Percentiles rank a stretch among this genome's conserved stretches.
These are phyloP conservation scores for Crenuchus spilurus DNA, from an alignment of 2,797 vertebrate species.

Conservation along the genomic window DNA sequence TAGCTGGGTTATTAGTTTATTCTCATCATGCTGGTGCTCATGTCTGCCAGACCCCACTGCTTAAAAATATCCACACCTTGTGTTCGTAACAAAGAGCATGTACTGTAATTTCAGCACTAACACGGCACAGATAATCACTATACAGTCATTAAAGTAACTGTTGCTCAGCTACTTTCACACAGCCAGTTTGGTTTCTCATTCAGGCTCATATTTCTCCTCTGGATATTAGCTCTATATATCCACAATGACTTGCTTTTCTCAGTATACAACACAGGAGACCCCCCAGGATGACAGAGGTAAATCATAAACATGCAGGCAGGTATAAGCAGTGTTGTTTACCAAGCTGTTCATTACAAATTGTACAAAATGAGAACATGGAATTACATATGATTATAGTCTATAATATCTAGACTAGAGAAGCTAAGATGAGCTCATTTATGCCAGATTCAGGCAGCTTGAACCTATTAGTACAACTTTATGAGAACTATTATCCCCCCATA, in stretches of 20 bases:
- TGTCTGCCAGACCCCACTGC: neutral
- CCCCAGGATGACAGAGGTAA: no score
- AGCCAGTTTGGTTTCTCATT: slow-evolving; percentile 32
- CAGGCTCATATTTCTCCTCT: neutral
- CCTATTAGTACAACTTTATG: neutral
- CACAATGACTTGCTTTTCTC: neutral
- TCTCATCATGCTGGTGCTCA: neutral
- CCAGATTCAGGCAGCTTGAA: neutral
- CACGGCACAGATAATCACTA: neutral
- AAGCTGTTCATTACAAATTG: neutral
- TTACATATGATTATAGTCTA: neutral
- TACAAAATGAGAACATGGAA: neutral
- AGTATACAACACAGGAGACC: neutral
- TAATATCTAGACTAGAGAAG: neutral
- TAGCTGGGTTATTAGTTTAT: slow-evolving; percentile 11
- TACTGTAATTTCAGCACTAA: neutral
- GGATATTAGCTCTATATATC: neutral
- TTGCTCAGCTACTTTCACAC: slow-evolving; percentile 32
- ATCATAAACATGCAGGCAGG: neutral
- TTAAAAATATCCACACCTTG: neutral
- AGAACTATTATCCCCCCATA: neutral
- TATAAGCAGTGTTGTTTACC: neutral
- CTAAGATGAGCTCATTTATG: neutral
- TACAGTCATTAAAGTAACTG: slow-evolving; percentile 42
- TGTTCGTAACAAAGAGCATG: neutral